phyloP scores from a whole-genome alignment of 2,113 vertebrate species.

The Cebidichthys violaceus region DNA sequence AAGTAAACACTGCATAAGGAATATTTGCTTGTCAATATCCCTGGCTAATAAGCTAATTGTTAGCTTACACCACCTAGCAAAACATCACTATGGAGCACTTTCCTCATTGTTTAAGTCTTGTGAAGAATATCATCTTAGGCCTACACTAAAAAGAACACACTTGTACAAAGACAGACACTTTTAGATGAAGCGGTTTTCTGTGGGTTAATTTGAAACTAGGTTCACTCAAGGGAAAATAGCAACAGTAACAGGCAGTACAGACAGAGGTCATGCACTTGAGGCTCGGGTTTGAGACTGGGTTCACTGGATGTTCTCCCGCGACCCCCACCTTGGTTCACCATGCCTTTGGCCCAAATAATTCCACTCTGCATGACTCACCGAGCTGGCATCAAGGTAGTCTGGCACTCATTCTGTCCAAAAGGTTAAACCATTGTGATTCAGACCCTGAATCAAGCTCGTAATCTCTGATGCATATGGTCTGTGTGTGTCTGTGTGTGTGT shows the following conservation, averaged over 20 bases:
- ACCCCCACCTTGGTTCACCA: not conserved
- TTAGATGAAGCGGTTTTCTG: not conserved
- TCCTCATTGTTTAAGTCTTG: not conserved
- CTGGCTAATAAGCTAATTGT: not conserved
- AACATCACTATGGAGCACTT: not conserved
- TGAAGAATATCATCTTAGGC: not conserved
- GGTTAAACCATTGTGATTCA: slow-evolving; percentile 37
- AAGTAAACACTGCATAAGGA: not conserved
- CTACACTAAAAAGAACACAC: not conserved
- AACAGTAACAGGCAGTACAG: not conserved
- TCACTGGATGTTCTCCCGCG: not conserved
- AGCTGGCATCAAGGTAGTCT: slow-evolving; percentile 32
- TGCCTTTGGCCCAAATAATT: slow-evolving; percentile 5
- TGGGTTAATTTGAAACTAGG: not conserved
- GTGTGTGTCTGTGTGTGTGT: not conserved
- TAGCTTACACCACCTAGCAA: not conserved
- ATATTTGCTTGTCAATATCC: not conserved
- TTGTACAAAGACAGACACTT: not conserved
- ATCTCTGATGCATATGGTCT: slow-evolving; percentile 1
- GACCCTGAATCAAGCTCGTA: slow-evolving; percentile 8
- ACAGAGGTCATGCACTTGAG: not conserved
- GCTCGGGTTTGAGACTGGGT: not conserved
- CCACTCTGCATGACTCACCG: slow-evolving; percentile 38
- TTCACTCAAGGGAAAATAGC: not conserved
- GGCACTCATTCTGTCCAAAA: slow-evolving; percentile 13